Conservation (phyloP, 1,140 invertebrate species). For the Ceratina japonica region DNA sequence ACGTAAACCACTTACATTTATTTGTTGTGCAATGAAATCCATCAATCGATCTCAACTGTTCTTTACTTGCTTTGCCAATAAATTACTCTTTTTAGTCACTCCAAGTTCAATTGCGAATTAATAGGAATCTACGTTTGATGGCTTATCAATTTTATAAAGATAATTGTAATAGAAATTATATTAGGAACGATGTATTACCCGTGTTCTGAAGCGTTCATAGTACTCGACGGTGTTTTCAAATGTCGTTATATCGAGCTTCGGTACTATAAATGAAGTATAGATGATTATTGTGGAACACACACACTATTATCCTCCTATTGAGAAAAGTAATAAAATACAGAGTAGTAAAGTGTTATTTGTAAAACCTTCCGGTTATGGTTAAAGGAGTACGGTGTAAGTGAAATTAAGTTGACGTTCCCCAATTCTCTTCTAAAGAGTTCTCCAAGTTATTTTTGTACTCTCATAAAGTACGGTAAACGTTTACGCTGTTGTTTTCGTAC, state of each 20-base stretch:
- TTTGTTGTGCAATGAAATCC: slow-evolving; percentile 66
- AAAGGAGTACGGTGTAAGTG: background rate
- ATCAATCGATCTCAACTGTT: slow-evolving; percentile 32
- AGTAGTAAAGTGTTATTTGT: slow-evolving; percentile 14
- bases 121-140: background rate
- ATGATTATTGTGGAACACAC: slow-evolving; percentile 54
- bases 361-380: background rate
- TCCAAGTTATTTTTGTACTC: background rate
- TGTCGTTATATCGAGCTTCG: slow-evolving; percentile 49
- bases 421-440: background rate
- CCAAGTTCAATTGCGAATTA: background rate
- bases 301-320: slow-evolving; percentile 56
- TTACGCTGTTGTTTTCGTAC: background rate
- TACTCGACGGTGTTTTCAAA: slow-evolving; percentile 71
- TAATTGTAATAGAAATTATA: background rate
- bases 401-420: slow-evolving; percentile 24
- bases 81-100: background rate
- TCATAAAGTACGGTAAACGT: background rate
- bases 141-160: background rate
- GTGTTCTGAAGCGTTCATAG: slow-evolving; percentile 89
- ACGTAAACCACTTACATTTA: slow-evolving; percentile 50
- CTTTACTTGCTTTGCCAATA: slow-evolving; percentile 6
- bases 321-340: slow-evolving; percentile 48
- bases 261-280: slow-evolving; percentile 51
- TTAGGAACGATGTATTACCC: slow-evolving; percentile 81